Conservation (phyloP, 2,888 invertebrate species). For the Fissipunctia ypsillon region DNA sequence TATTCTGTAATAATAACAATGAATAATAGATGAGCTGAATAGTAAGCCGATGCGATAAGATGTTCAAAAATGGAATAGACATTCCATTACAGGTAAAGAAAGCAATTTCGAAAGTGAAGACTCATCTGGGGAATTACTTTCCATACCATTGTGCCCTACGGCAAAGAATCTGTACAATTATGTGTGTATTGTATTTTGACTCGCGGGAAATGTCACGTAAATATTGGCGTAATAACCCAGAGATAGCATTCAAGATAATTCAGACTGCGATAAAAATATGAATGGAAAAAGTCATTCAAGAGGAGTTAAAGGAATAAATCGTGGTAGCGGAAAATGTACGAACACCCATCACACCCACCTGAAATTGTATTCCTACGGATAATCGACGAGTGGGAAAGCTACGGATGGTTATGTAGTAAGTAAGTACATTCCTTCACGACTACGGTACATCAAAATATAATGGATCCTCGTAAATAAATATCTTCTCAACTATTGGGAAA, state of each 20-base stretch:
- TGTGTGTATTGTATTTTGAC: background rate
- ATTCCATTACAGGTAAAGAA: constrained; percentile 20
- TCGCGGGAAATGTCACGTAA: constrained; percentile 23
- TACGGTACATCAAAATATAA: constrained; percentile 15
- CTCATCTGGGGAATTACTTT: constrained; percentile 7
- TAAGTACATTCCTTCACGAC: background rate
- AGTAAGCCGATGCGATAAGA: constrained; percentile 13
- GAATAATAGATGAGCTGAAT: constrained; percentile 28
- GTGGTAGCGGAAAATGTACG: background rate
- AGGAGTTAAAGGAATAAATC: constrained; percentile 16
- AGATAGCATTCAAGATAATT: constrained; percentile 28
- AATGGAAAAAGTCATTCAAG: constrained; percentile 28
- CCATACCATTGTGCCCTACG: background rate
- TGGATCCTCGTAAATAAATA: constrained; percentile 9
- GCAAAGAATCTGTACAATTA: background rate
- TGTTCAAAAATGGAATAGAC: constrained; percentile 5
- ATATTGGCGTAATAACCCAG: constrained; percentile 31
- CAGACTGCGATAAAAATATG: constrained; percentile 30
- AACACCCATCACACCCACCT: background rate
- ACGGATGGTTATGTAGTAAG: background rate
- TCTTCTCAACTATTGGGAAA: constrained; percentile 16
- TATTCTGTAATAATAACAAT: constrained; percentile 19
- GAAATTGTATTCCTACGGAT: constrained; percentile 12
- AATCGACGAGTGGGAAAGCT: background rate
- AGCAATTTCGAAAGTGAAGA: constrained; percentile 1